A percentile compares a stretch with the other conserved stretches of the same genome.
phyloP scores from a whole-genome alignment of 1,140 invertebrate species.

The Pseudomyrmex pallidus region DNA sequence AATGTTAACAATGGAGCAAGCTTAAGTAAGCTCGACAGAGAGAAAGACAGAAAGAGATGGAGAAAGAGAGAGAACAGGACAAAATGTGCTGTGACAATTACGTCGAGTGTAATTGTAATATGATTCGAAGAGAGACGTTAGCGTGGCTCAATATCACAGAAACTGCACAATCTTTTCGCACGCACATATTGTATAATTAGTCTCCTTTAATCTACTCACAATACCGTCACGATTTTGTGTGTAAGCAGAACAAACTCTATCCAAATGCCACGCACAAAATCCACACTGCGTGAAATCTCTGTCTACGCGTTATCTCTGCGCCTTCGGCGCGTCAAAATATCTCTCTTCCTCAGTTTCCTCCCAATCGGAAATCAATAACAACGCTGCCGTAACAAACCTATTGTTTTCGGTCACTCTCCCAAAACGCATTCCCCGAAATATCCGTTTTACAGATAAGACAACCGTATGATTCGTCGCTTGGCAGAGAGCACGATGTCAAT shows the following conservation, averaged over 20 bases:
- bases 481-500: slow-evolving; percentile 33
- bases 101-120: slow-evolving; percentile 35
- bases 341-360: slow-evolving; percentile 56
- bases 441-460: slow-evolving; percentile 14
- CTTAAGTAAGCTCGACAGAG: slow-evolving; percentile 35
- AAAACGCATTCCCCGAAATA: slow-evolving; percentile 55
- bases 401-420: slow-evolving; percentile 68
- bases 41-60: background rate
- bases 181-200: slow-evolving; percentile 5
- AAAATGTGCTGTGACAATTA: slow-evolving; percentile 54
- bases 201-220: background rate
- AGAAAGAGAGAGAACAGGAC: slow-evolving; percentile 36
- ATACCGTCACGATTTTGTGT: background rate
- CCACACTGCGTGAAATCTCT: background rate
- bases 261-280: background rate
- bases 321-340: slow-evolving; percentile 52
- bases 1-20: slow-evolving; percentile 34
- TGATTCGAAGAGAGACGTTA: slow-evolving; percentile 34
- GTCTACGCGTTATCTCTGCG: no score
- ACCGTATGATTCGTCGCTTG: slow-evolving; percentile 38
- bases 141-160: background rate
- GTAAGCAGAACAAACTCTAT: background rate
- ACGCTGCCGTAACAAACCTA: slow-evolving; percentile 74
- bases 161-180: background rate
- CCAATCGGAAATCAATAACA: slow-evolving; percentile 77